Evolutionary conservation across 1,140 invertebrate species (phyloP).

Genomic region (Leptonema lineaticorne): DNA sequence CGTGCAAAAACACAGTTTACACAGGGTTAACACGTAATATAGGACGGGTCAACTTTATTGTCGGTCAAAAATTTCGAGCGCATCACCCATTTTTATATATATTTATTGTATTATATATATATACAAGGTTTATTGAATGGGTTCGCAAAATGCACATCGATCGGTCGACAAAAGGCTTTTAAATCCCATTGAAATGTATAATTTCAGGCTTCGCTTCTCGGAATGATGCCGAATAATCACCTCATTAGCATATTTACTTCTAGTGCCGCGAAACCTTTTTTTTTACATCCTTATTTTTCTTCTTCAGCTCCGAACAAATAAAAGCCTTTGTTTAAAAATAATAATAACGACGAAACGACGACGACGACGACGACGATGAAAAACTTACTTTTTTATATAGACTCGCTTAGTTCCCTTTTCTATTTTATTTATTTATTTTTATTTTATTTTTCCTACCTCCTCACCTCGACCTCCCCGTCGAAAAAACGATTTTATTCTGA

Average conservation of each 20-base stretch:
- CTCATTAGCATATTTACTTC: constrained; percentile 20
- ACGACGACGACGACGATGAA: background rate
- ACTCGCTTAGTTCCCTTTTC: background rate
- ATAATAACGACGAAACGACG: background rate
- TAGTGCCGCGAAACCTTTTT: background rate
- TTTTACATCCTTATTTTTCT: too few species aligned
- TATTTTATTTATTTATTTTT: background rate
- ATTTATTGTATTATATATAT: too few species aligned
- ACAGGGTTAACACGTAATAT: too few species aligned
- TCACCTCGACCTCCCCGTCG: too few species aligned
- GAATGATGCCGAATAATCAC: constrained; percentile 20
- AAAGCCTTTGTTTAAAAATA: constrained; percentile 22
- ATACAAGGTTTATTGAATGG: constrained; percentile 29
- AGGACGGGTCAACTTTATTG: too few species aligned
- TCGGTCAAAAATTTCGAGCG: too few species aligned
- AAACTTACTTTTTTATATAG: background rate
- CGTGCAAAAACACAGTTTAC: too few species aligned
- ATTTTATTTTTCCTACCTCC: background rate
- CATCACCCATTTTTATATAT: constrained; percentile 11
- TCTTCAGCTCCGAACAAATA: background rate
- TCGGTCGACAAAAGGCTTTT: background rate
- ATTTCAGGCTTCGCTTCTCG: constrained; percentile 21
- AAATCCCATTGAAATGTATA: constrained; percentile 22
- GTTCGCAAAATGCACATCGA: background rate
- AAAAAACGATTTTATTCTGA: too few species aligned